Evolutionary conservation across 1,140 invertebrate genomes (phyloP).

Genomic region (Ruditapes philippinarum): DNA sequence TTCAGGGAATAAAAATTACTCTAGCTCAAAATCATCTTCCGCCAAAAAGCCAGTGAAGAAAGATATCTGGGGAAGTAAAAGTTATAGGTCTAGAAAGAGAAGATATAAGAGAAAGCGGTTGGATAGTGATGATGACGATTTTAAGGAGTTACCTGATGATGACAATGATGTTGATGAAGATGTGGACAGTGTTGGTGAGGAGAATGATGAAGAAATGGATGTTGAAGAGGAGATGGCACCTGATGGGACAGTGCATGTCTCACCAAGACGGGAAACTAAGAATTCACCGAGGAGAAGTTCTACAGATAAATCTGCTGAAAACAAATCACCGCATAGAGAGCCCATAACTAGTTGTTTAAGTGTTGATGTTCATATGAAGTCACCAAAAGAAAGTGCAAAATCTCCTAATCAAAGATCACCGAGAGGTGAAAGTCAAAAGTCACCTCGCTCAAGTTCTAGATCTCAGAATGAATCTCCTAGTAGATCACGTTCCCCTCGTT

Average conservation of each 20-base stretch:
- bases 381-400: conserved; percentile 38
- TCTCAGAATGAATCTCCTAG: conserved; percentile 32
- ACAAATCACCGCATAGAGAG: neutral
- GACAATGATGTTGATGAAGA: conserved; percentile 60
- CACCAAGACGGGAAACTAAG: neutral
- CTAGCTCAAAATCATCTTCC: conserved; percentile 35
- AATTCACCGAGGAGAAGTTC: conserved; percentile 15
- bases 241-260: conserved; percentile 20
- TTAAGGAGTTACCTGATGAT: conserved; percentile 41
- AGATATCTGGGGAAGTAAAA: conserved; percentile 66
- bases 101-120: conserved; percentile 26
- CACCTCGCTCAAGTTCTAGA: neutral
- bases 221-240: neutral
- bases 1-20: conserved; percentile 23
- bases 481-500: conserved; percentile 18
- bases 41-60: conserved; percentile 63
- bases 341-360: conserved; percentile 31
- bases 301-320: neutral
- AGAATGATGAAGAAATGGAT: conserved; percentile 35
- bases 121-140: conserved; percentile 54
- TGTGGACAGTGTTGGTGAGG: conserved; percentile 56
- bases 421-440: conserved; percentile 35
- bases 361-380: conserved; percentile 44
- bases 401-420: conserved; percentile 56
- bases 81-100: conserved; percentile 43